phyloP scores from a whole-genome alignment of 2,797 vertebrate species.

The Amniataba percoides region DNA sequence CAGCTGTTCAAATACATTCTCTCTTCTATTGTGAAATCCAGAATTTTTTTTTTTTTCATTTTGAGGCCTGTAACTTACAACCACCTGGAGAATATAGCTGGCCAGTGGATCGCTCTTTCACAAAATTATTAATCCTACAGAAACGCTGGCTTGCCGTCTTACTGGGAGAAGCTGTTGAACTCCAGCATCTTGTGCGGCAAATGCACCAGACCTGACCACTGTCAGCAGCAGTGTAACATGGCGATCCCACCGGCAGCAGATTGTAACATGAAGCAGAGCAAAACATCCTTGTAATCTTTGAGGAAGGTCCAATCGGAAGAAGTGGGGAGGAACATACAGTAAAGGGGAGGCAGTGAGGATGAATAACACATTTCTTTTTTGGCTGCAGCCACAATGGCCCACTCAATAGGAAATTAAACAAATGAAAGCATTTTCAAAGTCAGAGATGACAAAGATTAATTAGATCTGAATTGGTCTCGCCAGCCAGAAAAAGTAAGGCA shows the following conservation, averaged over 20 bases:
- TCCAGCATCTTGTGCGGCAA: slow-evolving; percentile 73
- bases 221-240: slow-evolving; percentile 71
- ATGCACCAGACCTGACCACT: slow-evolving; percentile 60
- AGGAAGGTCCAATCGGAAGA: slow-evolving; percentile 76
- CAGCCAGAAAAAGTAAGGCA: slow-evolving; percentile 51
- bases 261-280: slow-evolving; percentile 73
- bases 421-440: slow-evolving; percentile 63
- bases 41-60: slow-evolving; percentile 65
- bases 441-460: slow-evolving; percentile 64
- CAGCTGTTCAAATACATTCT: slow-evolving; percentile 86
- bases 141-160: slow-evolving; percentile 64
- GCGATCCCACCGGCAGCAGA: slow-evolving; percentile 62
- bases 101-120: slow-evolving; percentile 71
- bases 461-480: slow-evolving; percentile 59
- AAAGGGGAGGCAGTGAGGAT: slow-evolving; percentile 65
- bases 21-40: slow-evolving; percentile 75
- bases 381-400: slow-evolving; percentile 50
- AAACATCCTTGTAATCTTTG: slow-evolving; percentile 76
- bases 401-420: slow-evolving; percentile 70
- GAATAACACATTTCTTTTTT: slow-evolving; percentile 79
- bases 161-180: slow-evolving; percentile 58
- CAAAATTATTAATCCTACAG: slow-evolving; percentile 80
- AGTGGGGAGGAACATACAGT: slow-evolving; percentile 68
- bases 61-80: slow-evolving; percentile 80
- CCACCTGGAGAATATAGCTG: slow-evolving; percentile 76